Base-by-base conservation (phyloP, 2,888 invertebrate species). In the Machimus rusticus region DNA sequence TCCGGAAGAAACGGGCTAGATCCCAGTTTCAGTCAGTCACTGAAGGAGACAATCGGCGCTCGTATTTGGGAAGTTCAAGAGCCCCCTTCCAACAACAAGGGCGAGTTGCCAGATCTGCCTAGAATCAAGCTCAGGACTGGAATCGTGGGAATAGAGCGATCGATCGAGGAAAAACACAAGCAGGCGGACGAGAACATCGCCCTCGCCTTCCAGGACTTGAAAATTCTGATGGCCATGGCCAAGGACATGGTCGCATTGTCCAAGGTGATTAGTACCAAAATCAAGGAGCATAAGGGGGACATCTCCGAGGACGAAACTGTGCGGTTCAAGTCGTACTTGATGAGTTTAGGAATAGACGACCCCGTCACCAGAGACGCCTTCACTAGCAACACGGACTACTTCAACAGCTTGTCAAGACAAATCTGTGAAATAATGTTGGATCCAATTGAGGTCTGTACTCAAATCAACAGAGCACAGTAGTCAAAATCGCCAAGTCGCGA, bases 221-320 rank as follows among this genome's bases (percentile, higher is more conserved):
- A 94, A 90, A 97, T 98, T 90, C 94, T 99, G 3, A 99, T 99
- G 97, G 95, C 95, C 87, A 98, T 97, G 95, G 99, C 99, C 0
- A 97, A 98, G 92, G 99, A 99, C 90, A 99, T 99, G 99, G 99
- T 99, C 74, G 93, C 94, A 0, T 93, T 99, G 89, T 98, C 99
- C 0, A 97, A 97, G 92, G 96, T 95, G 23, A 99, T 99, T 90
- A 98, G 99, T 39, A 95, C 94, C 81, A 99, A 98, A 94, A 98
- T 99, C 90, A 95, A 96, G 92, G 98, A 98, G 90, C 96, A 97
- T 91, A 97, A 98, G 94, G 99, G 98, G 74, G 97, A 98, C 91
- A 97, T 99, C 89, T 98, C 98, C 4, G 98, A 99, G 92, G 99
- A 99, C 93, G 99, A 99, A 93, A 99, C 99, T 9, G 95, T 99